A percentile compares a stretch with the other conserved stretches of the same genome.
phyloP scores from a whole-genome alignment of 2,113 vertebrate species.

The Meriones unguiculatus region DNA sequence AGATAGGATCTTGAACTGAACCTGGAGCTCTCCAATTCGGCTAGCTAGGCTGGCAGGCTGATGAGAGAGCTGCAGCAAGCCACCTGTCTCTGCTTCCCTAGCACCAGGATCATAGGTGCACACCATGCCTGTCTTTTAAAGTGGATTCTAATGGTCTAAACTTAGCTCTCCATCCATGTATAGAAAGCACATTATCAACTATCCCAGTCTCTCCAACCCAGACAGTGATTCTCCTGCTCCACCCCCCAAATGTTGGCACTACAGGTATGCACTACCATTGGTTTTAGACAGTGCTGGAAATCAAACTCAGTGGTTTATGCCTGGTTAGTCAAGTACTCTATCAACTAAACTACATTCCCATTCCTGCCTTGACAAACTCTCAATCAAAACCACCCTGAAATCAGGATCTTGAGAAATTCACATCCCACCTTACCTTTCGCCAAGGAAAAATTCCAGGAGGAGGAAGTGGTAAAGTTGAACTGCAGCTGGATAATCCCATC shows the following conservation, averaged over 20 bases:
- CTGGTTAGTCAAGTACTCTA: not conserved
- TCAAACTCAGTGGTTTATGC: not conserved
- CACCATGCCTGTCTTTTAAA: not conserved
- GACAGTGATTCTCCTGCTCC: not conserved
- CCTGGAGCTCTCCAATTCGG: not conserved
- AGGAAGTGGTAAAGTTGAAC: not conserved
- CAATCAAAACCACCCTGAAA: not conserved
- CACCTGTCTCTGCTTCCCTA: not conserved
- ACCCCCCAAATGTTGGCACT: not conserved
- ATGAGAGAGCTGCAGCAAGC: not conserved
- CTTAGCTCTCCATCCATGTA: not conserved
- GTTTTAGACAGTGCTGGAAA: not conserved
- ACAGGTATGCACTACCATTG: not conserved
- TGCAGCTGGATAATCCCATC: not conserved
- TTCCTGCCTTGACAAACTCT: conserved; percentile 20
- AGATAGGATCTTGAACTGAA: not conserved
- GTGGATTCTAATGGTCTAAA: not conserved
- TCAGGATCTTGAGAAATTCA: not conserved
- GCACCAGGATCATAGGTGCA: not conserved
- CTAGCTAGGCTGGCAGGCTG: not conserved
- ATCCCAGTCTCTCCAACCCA: not conserved
- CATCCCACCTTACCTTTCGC: conserved; percentile 1
- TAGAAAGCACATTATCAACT: not conserved
- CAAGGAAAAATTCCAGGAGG: not conserved
- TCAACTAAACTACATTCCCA: not conserved